These are phyloP conservation scores for Callocephalon fimbriatum DNA, from an alignment of 2,113 vertebrate species.

Conservation along the genomic window DNA sequence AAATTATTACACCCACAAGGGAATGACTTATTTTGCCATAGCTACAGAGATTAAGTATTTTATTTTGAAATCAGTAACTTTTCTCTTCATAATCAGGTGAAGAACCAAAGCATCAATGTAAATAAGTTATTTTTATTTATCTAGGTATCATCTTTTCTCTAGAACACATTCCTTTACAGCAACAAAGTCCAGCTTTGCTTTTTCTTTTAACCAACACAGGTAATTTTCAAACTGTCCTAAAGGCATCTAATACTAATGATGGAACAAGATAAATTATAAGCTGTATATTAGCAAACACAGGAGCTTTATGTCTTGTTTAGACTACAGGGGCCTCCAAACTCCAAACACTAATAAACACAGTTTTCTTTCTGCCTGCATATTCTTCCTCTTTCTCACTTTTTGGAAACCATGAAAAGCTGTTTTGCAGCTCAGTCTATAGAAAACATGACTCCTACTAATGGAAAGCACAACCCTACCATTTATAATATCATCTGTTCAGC, in stretches of 20 bases:
- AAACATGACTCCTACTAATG: not conserved
- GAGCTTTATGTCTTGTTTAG: not conserved
- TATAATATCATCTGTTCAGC: not conserved
- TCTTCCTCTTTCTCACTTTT: not conserved
- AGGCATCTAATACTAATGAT: not conserved
- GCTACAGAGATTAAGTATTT: slow-evolving; percentile 32
- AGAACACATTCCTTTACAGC: not conserved
- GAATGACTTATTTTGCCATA: slow-evolving; percentile 36
- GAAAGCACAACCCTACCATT: not conserved
- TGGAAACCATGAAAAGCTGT: not conserved
- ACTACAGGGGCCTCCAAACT: not conserved
- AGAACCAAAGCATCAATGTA: not conserved
- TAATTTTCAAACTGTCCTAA: not conserved
- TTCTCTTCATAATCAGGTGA: slow-evolving; percentile 27
- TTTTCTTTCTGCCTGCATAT: not conserved
- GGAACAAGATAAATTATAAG: not conserved
- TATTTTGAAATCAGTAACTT: slow-evolving; percentile 44
- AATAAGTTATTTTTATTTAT: slow-evolving; percentile 38
- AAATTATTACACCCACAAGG: slow-evolving; percentile 35
- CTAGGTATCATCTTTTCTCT: not conserved
- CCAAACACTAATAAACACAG: not conserved
- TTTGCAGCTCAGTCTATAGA: not conserved
- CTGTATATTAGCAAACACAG: not conserved
- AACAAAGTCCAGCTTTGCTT: not conserved
- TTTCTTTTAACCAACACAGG: not conserved